phyloP scores from a whole-genome alignment of 2,113 vertebrate species.

The Neotragus moschatus region DNA sequence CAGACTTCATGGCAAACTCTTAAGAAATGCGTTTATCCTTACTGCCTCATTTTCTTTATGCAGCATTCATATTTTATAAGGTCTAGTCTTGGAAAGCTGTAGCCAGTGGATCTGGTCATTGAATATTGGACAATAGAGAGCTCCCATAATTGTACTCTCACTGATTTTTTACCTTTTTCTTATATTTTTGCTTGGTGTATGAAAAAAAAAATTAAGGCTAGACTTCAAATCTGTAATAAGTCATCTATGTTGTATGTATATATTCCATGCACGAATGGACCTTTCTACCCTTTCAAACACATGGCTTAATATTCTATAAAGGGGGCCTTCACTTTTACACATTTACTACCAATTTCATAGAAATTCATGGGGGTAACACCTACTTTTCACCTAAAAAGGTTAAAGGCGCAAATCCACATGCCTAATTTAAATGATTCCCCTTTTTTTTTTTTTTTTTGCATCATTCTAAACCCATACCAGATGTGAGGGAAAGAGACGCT shows the following conservation, averaged over 20 bases:
- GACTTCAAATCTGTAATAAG: not conserved
- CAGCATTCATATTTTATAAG: slow-evolving; percentile 9
- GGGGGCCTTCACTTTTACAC: slow-evolving; percentile 1
- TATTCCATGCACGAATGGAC: not conserved
- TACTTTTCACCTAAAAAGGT: slow-evolving; percentile 67
- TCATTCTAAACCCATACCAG: slow-evolving; percentile 41
- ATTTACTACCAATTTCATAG: slow-evolving; percentile 58
- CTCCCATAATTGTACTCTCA: not conserved
- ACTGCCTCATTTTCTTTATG: slow-evolving; percentile 32
- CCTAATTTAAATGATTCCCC: slow-evolving; percentile 10
- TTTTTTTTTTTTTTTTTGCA: not conserved
- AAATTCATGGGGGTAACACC: slow-evolving; percentile 44
- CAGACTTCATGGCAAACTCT: slow-evolving; percentile 50
- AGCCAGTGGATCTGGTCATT: not conserved
- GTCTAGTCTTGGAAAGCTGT: not conserved
- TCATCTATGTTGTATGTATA: not conserved
- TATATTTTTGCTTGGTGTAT: not conserved
- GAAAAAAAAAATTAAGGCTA: not conserved
- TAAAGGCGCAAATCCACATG: slow-evolving; percentile 8
- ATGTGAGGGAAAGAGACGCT: not conserved
- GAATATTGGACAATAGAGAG: not conserved
- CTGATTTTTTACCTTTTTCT: not conserved
- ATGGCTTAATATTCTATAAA: not conserved
- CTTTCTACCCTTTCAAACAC: slow-evolving; percentile 40
- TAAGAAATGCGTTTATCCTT: slow-evolving; percentile 52